Evolutionary conservation across 1,140 invertebrate genomes (phyloP), one percentile per base, ranked within the genome.

Genomic region (Anagrus nilaparvatae): DNA sequence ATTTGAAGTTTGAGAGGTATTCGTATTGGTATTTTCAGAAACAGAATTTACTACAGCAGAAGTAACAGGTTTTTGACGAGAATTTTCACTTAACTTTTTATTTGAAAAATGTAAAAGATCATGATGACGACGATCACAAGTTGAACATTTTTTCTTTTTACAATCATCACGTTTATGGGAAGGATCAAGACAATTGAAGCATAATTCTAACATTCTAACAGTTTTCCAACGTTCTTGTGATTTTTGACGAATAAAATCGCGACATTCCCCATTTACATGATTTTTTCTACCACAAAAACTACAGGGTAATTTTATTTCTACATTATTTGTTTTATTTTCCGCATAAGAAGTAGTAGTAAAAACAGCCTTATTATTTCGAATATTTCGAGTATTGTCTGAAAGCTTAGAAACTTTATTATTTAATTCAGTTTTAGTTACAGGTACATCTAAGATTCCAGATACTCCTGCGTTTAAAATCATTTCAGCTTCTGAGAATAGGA

Each of bases 81-180:
- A 30, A 14, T n/a, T 30, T 6, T 14, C 13, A 13, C 5, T 5
- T 10, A 5, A 5, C 16, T 30, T 21, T 10, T 20, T 5, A 6
- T 25, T 37, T 24, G 13, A n/a, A 21, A 35, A 35, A 40, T 40
- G 38, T 14, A 40, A 40, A 16, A 40, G 16, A 12, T 8, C 7
- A 31, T 40, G 38, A 40, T 40, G 38, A 4, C 9, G 25, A 12
- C 38, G 17, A 3, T 21, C 28, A 21, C 17, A 40, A 12, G 29
- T 17, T 18, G 18, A 30, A 13, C 33, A 21, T 9, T 9, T 3
- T n/a, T 20, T 12, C 13, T 12, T 13, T 4, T 20, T 23, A 35
- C 33, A 35, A 35, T 20, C 12, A 4, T 35, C 33, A 4, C 33
- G 18, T 5, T 3, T 23, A 35, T 35, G 33, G 7, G 6, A 12